These are phyloP conservation scores for Chouioia cunea DNA, from an alignment of 2,888 invertebrate species.

Conservation along the genomic window DNA sequence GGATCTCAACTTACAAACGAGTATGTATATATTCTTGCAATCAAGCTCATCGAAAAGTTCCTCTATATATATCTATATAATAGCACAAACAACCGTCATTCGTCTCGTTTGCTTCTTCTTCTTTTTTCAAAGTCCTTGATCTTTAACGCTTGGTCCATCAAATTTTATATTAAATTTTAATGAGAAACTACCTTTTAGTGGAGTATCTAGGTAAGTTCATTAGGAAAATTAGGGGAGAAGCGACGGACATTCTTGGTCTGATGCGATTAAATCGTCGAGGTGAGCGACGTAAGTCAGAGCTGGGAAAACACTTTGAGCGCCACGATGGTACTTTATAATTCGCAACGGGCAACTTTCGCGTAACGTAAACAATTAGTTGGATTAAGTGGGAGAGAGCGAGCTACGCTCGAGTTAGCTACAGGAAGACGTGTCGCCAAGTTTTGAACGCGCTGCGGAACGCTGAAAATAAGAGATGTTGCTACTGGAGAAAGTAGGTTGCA, in stretches of 20 bases:
- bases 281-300: slow-evolving; percentile 5
- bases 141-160: neutral
- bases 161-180: slow-evolving; percentile 26
- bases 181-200: slow-evolving; percentile 11
- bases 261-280: slow-evolving; percentile 2
- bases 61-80: slow-evolving; percentile 12
- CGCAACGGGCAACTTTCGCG: slow-evolving; percentile 60
- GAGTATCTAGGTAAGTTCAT: slow-evolving; percentile 54
- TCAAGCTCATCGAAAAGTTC: slow-evolving; percentile 33
- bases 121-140: neutral
- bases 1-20: slow-evolving; percentile 73
- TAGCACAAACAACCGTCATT: slow-evolving; percentile 2
- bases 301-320: neutral
- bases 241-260: slow-evolving; percentile 2
- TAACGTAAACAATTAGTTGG: slow-evolving; percentile 66
- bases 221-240: slow-evolving; percentile 56
- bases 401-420: slow-evolving; percentile 27
- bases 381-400: slow-evolving; percentile 56
- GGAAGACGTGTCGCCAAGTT: slow-evolving; percentile 4
- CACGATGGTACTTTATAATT: slow-evolving; percentile 58
- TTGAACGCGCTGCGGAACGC: slow-evolving; percentile 13
- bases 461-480: slow-evolving; percentile 11
- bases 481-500: slow-evolving; percentile 34
- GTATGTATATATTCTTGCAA: slow-evolving; percentile 65
- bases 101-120: neutral